phyloP scores from a whole-genome alignment of 2,888 invertebrate species.

The Stictocephala bisonia region DNA sequence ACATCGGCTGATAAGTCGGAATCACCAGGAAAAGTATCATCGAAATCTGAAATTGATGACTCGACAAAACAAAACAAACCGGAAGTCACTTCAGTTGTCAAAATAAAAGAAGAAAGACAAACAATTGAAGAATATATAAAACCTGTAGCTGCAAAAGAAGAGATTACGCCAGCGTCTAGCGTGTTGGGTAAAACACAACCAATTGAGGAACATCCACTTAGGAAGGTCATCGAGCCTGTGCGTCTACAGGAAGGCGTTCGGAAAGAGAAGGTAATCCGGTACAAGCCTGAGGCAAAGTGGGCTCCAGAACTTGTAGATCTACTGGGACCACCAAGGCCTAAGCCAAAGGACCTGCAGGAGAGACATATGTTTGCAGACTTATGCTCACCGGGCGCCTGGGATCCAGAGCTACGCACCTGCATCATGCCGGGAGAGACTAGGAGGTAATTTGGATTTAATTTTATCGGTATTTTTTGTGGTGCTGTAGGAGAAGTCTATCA shows the following conservation, averaged over 20 bases:
- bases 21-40: too few relatives aligned
- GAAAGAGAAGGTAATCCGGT: conserved; percentile 34
- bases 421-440: conserved; percentile 15
- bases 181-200: background rate
- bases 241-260: background rate
- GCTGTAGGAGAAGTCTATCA: too few relatives aligned
- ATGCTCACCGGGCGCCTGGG: conserved; percentile 21
- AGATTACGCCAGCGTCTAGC: too few relatives aligned
- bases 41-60: too few relatives aligned
- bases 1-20: too few relatives aligned
- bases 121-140: background rate
- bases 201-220: background rate
- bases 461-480: too few relatives aligned
- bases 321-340: conserved; percentile 5
- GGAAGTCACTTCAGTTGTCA: too few relatives aligned
- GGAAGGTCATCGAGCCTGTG: background rate
- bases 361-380: conserved; percentile 6
- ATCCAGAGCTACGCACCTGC: conserved; percentile 27
- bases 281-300: conserved; percentile 26
- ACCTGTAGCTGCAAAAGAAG: conserved; percentile 16
- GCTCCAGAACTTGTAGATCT: conserved; percentile 20
- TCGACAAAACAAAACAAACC: too few relatives aligned
- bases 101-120: background rate
- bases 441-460: too few relatives aligned
- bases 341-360: conserved; percentile 8